A percentile compares a stretch with the other conserved stretches of the same genome.
These are phyloP conservation scores for Chionoecetes opilio DNA, from an alignment of 1,140 invertebrate species.

Conservation along the genomic window DNA sequence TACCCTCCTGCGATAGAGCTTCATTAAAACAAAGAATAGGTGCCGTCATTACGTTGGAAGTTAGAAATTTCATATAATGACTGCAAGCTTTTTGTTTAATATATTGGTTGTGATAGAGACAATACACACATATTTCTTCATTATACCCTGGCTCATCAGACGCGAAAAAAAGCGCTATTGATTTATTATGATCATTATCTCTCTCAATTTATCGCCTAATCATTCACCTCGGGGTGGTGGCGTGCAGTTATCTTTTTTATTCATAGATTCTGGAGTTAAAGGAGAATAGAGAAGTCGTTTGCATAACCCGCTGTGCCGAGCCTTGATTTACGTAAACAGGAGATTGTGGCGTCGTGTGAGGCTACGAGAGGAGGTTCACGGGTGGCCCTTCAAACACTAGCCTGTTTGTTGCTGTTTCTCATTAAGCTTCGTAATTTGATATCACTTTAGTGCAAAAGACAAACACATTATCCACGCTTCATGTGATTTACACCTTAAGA, in stretches of 20 bases:
- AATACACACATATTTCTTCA: neutral
- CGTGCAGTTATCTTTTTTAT: neutral
- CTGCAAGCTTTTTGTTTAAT: neutral
- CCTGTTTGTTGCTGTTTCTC: neutral
- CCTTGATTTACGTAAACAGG: neutral
- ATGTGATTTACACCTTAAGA: no score
- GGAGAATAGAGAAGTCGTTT: neutral
- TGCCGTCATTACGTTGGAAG: neutral
- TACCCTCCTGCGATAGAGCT: neutral
- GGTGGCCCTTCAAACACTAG: neutral
- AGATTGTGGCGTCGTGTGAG: neutral
- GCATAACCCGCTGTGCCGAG: neutral
- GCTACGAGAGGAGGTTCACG: neutral
- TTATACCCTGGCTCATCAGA: neutral
- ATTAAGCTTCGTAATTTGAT: neutral
- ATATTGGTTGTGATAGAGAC: neutral
- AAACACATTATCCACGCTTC: neutral
- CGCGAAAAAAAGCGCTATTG: neutral
- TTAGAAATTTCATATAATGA: neutral
- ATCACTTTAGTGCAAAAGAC: neutral
- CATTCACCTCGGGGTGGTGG: neutral
- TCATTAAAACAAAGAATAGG: neutral
- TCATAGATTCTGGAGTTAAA: slow-evolving; percentile 21
- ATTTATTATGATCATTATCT: neutral
- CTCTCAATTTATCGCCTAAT: slow-evolving; percentile 14